Evolutionary conservation across 2,113 vertebrate species (phyloP).

Genomic region (Onychostoma macrolepis): DNA sequence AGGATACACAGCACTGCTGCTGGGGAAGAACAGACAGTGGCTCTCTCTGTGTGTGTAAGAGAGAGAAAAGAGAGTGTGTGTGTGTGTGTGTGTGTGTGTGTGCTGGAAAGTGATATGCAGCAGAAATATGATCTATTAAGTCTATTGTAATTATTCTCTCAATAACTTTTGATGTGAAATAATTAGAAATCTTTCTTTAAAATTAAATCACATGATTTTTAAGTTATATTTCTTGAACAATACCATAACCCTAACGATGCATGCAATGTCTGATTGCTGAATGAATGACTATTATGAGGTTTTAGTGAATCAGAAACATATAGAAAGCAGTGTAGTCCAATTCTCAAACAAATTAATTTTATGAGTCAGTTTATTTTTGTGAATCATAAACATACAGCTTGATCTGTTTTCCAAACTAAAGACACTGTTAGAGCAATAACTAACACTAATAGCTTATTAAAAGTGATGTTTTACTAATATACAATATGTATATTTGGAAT

Average conservation of each 20-base stretch:
- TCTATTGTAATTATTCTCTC: neutral
- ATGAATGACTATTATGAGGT: neutral
- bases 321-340: neutral
- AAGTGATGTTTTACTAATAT: neutral
- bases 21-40: constrained; percentile 35
- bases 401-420: neutral
- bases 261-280: neutral
- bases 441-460: neutral
- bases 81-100: neutral
- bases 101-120: neutral
- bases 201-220: neutral
- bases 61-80: neutral
- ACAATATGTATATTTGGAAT: neutral
- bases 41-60: constrained; percentile 16
- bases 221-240: neutral
- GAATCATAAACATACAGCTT: too few species aligned
- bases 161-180: neutral
- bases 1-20: constrained; percentile 49
- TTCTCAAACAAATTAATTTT: neutral
- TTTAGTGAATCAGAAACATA: neutral
- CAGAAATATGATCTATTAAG: neutral
- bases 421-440: neutral
- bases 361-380: too few species aligned
- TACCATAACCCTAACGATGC: neutral
- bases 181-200: neutral